Percentiles rank a stretch among this genome's conserved stretches.
These are phyloP conservation scores for Scrobipalpa costella DNA, from an alignment of 2,888 invertebrate species.

Conservation along the genomic window DNA sequence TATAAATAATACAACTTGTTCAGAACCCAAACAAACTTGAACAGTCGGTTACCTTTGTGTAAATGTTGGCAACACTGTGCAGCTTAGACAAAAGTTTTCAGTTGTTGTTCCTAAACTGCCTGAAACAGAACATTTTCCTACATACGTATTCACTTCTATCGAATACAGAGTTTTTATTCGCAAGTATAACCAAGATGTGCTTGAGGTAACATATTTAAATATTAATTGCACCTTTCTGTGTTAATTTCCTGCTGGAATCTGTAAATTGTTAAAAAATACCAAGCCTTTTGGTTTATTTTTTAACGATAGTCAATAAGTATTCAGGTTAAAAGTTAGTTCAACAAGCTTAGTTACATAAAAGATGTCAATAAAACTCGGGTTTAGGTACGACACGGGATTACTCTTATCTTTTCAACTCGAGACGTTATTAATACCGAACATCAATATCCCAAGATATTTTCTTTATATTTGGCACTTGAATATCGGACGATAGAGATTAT, in stretches of 20 bases:
- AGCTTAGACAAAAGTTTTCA: background rate
- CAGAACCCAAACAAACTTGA: conserved; percentile 6
- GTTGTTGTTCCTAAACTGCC: background rate
- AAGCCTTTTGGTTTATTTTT: too few relatives aligned
- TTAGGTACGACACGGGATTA: background rate
- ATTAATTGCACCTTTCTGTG: too few relatives aligned
- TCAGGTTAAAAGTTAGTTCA: too few relatives aligned
- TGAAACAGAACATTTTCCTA: background rate
- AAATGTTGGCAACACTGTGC: background rate
- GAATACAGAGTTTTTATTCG: too few relatives aligned
- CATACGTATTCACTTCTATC: too few relatives aligned
- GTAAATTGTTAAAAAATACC: too few relatives aligned
- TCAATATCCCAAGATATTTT: background rate
- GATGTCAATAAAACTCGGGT: background rate
- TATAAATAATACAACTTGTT: background rate
- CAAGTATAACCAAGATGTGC: too few relatives aligned
- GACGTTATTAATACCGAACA: background rate
- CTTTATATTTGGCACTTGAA: background rate
- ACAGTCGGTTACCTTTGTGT: conserved; percentile 6
- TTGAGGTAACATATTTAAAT: too few relatives aligned
- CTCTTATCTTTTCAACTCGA: background rate
- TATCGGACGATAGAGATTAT: background rate
- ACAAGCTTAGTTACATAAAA: background rate
- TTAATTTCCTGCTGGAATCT: too few relatives aligned
- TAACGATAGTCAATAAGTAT: too few relatives aligned